A percentile compares a stretch with the other conserved stretches of the same genome.
Evolutionary conservation across 2,113 vertebrate species (phyloP).

Genomic region (Hemiscyllium ocellatum): DNA sequence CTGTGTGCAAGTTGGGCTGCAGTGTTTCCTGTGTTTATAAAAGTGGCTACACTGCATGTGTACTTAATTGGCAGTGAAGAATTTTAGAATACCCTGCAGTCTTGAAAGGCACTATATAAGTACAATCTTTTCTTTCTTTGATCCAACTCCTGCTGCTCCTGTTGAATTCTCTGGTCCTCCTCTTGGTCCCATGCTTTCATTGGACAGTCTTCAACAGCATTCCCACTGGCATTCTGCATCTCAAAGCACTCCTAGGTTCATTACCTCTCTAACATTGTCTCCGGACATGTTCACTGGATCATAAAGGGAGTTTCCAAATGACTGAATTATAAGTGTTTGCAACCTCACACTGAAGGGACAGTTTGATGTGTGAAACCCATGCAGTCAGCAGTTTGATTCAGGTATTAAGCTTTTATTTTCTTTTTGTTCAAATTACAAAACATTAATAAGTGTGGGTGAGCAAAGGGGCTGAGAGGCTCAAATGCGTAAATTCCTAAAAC

Average conservation of each 20-base stretch:
- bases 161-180: neutral
- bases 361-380: neutral
- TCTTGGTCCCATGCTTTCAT: neutral
- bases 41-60: neutral
- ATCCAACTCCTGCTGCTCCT: neutral
- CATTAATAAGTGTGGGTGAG: neutral
- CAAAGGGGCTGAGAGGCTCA: neutral
- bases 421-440: neutral
- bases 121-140: neutral
- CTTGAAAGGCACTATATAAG: neutral
- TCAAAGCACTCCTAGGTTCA: neutral
- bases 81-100: neutral
- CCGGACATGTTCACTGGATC: neutral
- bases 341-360: neutral
- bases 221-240: neutral
- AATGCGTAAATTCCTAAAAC: neutral
- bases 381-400: neutral
- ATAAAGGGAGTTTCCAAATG: neutral
- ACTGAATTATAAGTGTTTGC: neutral
- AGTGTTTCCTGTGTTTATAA: neutral
- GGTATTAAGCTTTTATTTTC: neutral
- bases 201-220: neutral
- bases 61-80: neutral
- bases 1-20: neutral
- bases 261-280: neutral